Evolutionary conservation across 2,888 invertebrate genomes (phyloP).

Genomic region (Dasypolia templi): DNA sequence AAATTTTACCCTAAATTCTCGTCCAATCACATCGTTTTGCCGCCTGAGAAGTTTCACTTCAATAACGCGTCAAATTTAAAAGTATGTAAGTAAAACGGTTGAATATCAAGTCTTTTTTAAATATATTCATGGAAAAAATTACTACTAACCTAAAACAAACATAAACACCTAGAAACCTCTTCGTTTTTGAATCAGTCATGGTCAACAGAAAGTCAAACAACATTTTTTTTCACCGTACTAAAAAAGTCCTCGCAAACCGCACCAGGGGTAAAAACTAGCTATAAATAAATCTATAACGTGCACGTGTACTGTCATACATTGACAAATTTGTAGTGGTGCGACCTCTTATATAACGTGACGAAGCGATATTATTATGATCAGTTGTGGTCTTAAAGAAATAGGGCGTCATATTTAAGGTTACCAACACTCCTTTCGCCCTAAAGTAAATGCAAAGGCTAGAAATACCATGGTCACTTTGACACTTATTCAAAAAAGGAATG

Average conservation of each 20-base stretch:
- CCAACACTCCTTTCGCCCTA: background rate
- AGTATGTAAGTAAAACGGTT: background rate
- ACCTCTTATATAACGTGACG: slow-evolving; percentile 75
- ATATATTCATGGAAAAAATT: background rate
- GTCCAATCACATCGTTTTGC: too few species aligned
- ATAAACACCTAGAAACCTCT: slow-evolving; percentile 9
- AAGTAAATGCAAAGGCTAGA: background rate
- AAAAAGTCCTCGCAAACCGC: slow-evolving; percentile 20
- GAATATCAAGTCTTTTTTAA: too few species aligned
- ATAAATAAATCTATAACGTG: slow-evolving; percentile 58
- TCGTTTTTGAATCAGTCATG: slow-evolving; percentile 16
- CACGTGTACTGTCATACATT: slow-evolving; percentile 74
- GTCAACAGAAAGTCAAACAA: slow-evolving; percentile 6
- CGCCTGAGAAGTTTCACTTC: background rate
- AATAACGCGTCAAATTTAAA: slow-evolving; percentile 1
- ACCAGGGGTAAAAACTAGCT: slow-evolving; percentile 47
- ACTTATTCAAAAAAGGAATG: slow-evolving; percentile 24
- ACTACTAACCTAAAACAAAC: too few species aligned
- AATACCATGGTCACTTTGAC: background rate
- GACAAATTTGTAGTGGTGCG: slow-evolving; percentile 71
- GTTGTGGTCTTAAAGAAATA: slow-evolving; percentile 37
- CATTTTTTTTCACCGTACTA: slow-evolving; percentile 14
- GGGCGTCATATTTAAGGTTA: background rate
- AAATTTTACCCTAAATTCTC: background rate
- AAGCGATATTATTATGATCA: slow-evolving; percentile 45